Base-by-base conservation (phyloP, 1,140 invertebrate species). In the Rhopalosiphum padi region DNA sequence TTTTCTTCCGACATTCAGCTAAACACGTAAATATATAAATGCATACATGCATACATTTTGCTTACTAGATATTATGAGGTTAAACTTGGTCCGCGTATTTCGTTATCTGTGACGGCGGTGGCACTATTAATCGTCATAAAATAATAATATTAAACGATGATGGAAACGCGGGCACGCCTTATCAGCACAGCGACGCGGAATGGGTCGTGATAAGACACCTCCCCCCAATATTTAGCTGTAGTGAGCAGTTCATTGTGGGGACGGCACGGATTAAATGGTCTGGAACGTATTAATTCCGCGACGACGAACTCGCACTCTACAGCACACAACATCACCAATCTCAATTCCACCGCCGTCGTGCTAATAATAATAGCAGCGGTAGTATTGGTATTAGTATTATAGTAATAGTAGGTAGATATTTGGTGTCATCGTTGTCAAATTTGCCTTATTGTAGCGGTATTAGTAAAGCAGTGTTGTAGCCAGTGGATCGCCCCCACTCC, bases 261-360 rank as follows among this genome's bases (percentile, higher is more conserved):
- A 46, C 37, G 15, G 77, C 82, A 7, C 82, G 68, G 68, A 83
- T 92, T 85, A 92, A 92, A 92, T 92, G 91, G 82, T 48, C 91
- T 48, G 91, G 77, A 92, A 92, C 91, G 91, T 92, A 53, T 92
- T 92, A 92, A 92, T 92, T 92, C 91, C 91, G 46, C 77, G 91
- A 92, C 91, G 91, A 22, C 82, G 91, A 53, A n/a, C n/a, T 77
- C 46, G 77, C 60, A 30, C 37, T 88, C 60, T 82, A 43, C 60
- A 87, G 35, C 43, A 5, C 51, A 43, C 30, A 15, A 90, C 37
- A 41, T 46, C 46, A 11, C 41, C 60, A 55, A 23, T 90, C 37
- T 90, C 21, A 37, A 48, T 46, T 18, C 15, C 88, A 23, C 22
- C 22, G 21, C 46, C 35, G n/a, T 21, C 18, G 46, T 46, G 7